A percentile compares a stretch with the other conserved stretches of the same genome.
Evolutionary conservation across 64 coral and sea anemone species (phyloP).

Genomic region (Platygyra sinensis): DNA sequence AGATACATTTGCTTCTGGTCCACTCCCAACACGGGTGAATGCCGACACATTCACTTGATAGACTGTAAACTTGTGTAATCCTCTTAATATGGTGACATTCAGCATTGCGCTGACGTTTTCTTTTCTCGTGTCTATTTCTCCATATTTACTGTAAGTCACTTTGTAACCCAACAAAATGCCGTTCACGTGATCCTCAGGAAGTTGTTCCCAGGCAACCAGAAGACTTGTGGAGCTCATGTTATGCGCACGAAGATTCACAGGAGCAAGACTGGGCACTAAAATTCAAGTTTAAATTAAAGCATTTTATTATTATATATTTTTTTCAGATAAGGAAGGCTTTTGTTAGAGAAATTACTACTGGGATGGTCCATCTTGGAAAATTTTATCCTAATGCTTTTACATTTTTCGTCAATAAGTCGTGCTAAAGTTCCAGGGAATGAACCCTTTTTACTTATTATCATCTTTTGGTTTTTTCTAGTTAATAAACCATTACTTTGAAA

Average conservation of each 20-base stretch:
- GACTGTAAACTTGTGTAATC: constrained; percentile 60
- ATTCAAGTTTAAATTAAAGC: not conserved
- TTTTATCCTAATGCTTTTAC: too few relatives aligned
- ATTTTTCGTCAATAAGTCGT: too few relatives aligned
- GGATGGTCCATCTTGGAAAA: too few relatives aligned
- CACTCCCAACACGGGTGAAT: constrained; percentile 61
- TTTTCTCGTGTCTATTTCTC: not conserved
- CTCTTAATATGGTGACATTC: constrained; percentile 25
- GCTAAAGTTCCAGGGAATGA: too few relatives aligned
- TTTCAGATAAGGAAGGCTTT: too few relatives aligned
- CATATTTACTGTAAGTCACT: constrained; percentile 33
- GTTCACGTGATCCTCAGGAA: constrained; percentile 41
- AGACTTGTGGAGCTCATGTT: constrained; percentile 75
- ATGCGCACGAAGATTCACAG: constrained; percentile 49
- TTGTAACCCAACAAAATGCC: constrained; percentile 79
- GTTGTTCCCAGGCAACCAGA: constrained; percentile 57
- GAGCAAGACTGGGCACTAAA: constrained; percentile 73
- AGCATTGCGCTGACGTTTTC: constrained; percentile 11
- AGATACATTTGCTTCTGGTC: constrained; percentile 40
- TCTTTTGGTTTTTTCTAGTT: too few relatives aligned
- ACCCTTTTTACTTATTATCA: too few relatives aligned
- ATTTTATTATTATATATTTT: not conserved
- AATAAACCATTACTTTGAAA: too few relatives aligned
- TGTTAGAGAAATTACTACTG: too few relatives aligned
- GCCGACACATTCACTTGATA: constrained; percentile 63